Evolutionary conservation across 2,113 vertebrate species (phyloP).

Genomic region (Seriola rivoliana): DNA sequence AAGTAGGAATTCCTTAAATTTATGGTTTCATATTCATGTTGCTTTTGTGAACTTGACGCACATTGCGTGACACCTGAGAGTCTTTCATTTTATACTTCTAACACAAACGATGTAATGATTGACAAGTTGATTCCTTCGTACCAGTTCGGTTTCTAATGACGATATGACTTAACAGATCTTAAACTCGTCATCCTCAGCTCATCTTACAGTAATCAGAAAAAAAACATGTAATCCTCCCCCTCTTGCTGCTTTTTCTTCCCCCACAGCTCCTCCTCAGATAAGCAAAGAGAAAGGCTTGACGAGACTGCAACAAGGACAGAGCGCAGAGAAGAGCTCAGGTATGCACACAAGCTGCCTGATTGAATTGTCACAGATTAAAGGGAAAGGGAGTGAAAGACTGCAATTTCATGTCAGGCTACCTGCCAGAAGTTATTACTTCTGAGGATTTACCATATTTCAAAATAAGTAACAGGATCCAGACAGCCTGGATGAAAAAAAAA

Average conservation of each 20-base stretch:
- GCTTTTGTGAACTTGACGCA: background rate
- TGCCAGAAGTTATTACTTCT: conserved; percentile 32
- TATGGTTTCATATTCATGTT: background rate
- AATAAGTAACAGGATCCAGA: conserved; percentile 14
- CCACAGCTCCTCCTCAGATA: conserved; percentile 4
- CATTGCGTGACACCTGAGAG: no score
- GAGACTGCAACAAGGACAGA: conserved; percentile 41
- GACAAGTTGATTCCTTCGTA: background rate
- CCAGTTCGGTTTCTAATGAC: conserved; percentile 9
- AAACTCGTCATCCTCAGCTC: background rate
- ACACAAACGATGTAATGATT: background rate
- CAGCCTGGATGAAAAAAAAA: background rate
- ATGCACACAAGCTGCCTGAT: conserved; percentile 22
- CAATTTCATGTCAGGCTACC: conserved; percentile 39
- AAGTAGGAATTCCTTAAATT: background rate
- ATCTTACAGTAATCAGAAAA: conserved; percentile 26
- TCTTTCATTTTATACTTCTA: background rate
- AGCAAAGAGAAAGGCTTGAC: conserved; percentile 24
- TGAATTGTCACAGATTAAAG: conserved; percentile 56
- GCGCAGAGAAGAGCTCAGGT: background rate
- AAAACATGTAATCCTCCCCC: conserved; percentile 11
- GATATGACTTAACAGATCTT: conserved; percentile 7
- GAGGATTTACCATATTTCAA: conserved; percentile 19
- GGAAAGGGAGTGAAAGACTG: conserved; percentile 11
- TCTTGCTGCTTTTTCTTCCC: background rate